These are phyloP conservation scores for Cryptoblepharus egeriae DNA, from an alignment of 2,797 vertebrate genomes.

Conservation along the genomic window DNA sequence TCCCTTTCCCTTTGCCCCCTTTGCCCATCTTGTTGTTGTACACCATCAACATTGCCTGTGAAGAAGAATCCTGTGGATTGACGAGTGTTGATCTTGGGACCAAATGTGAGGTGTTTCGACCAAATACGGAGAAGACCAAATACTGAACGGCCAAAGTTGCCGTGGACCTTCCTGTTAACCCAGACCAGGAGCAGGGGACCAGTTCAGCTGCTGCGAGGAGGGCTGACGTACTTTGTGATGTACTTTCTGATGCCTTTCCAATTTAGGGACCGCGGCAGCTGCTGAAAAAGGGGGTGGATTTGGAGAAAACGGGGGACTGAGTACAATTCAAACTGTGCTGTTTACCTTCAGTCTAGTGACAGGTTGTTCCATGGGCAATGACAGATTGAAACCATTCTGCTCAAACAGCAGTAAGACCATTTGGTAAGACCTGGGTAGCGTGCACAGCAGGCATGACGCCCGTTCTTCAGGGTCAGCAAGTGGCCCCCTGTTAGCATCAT, in stretches of 20 bases:
- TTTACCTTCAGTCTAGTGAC: slow-evolving; percentile 37
- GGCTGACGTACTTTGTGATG: neutral
- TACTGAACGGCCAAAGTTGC: neutral
- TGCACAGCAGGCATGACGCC: neutral
- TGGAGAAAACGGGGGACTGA: neutral
- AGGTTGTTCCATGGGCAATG: neutral
- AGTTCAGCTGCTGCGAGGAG: slow-evolving; percentile 14
- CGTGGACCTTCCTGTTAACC: neutral
- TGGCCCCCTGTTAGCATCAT: no score
- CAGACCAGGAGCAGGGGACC: slow-evolving; percentile 31
- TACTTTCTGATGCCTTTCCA: neutral
- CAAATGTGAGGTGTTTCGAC: slow-evolving; percentile 52
- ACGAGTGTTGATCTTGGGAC: slow-evolving; percentile 42
- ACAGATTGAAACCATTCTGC: accelerated
- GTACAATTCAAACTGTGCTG: accelerated
- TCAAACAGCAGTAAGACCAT: neutral
- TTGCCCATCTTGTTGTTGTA: slow-evolving; percentile 48
- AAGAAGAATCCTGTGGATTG: slow-evolving; percentile 49
- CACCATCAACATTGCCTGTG: slow-evolving; percentile 62
- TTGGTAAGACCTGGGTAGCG: accelerated
- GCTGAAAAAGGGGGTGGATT: slow-evolving; percentile 4
- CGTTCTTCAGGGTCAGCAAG: neutral
- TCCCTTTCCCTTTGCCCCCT: slow-evolving; percentile 22
- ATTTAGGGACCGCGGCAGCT: slow-evolving; percentile 36
- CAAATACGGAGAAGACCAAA: slow-evolving; percentile 41